Conservation (phyloP, 2,888 invertebrate genomes). For the Oscheius sp. region DNA sequence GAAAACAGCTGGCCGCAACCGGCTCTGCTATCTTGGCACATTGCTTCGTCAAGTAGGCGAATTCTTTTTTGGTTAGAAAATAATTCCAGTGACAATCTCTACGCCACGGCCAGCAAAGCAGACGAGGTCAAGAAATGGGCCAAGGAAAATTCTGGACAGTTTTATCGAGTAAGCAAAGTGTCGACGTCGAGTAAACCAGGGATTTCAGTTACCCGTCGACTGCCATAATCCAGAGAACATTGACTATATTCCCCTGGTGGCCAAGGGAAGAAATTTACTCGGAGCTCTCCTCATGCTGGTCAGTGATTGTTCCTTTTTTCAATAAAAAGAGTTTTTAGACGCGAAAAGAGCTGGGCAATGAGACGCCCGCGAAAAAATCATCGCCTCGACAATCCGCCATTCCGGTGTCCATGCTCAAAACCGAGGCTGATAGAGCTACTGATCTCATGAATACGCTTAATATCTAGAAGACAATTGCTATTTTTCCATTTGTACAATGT, state of each 20-base stretch:
- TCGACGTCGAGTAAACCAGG: neutral
- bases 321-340: neutral
- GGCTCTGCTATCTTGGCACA: slow-evolving; percentile 51
- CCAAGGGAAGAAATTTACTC: slow-evolving; percentile 54
- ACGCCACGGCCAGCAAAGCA: slow-evolving; percentile 35
- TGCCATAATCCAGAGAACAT: slow-evolving; percentile 39
- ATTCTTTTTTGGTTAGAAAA: neutral
- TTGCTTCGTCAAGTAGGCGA: slow-evolving; percentile 39
- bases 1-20: slow-evolving; percentile 48
- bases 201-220: slow-evolving; percentile 44
- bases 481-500: neutral
- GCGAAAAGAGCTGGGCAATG: neutral
- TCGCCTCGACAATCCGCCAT: neutral
- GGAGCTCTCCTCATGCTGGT: slow-evolving; percentile 55
- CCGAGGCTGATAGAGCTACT: neutral
- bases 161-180: neutral
- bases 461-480: neutral
- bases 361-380: neutral
- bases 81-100: slow-evolving; percentile 41
- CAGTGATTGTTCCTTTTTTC: neutral
- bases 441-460: neutral
- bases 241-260: slow-evolving; percentile 48
- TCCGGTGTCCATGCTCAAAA: too few relatives aligned
- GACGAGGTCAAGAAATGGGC: slow-evolving; percentile 46
- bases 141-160: slow-evolving; percentile 38